Evolutionary conservation across 2,888 invertebrate genomes (phyloP).

Genomic region (Pristionchus entomophagus): DNA sequence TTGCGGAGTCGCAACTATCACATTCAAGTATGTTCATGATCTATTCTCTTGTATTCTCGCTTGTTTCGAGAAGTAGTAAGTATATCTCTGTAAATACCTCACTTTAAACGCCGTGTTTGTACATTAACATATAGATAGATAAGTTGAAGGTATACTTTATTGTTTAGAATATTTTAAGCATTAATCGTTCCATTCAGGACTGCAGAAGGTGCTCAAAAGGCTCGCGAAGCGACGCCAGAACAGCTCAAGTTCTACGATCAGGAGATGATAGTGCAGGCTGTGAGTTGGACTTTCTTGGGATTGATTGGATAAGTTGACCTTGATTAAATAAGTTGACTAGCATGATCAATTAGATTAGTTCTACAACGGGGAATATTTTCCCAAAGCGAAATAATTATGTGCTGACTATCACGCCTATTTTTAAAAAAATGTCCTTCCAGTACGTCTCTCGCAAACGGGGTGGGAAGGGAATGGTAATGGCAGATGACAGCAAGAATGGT

Average conservation of each 20-base stretch:
- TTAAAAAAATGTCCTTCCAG: slow-evolving; percentile 49
- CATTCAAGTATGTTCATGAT: slow-evolving; percentile 66
- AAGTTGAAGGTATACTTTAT: too few species aligned
- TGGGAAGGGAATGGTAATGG: slow-evolving; percentile 63
- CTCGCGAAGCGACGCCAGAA: slow-evolving; percentile 66
- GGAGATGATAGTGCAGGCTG: slow-evolving; percentile 68
- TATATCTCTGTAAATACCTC: too few species aligned
- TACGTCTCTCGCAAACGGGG: slow-evolving; percentile 62
- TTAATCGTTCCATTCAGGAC: slow-evolving; percentile 55
- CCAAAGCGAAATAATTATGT: too few species aligned
- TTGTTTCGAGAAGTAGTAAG: too few species aligned
- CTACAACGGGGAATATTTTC: too few species aligned
- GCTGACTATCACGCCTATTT: too few species aligned
- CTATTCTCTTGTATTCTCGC: too few species aligned
- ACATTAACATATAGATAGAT: too few species aligned
- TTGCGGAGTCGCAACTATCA: slow-evolving; percentile 69
- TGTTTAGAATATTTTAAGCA: not conserved
- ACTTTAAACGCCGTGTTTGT: too few species aligned
- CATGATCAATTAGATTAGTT: too few species aligned
- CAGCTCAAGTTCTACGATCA: slow-evolving; percentile 75
- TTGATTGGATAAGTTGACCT: too few species aligned
- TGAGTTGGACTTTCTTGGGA: slow-evolving; percentile 43
- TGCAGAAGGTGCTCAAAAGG: slow-evolving; percentile 66
- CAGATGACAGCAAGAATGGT: slow-evolving; percentile 54
- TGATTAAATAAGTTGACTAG: too few species aligned